phyloP scores from a whole-genome alignment of 2,113 vertebrate genomes.

The Rallus limicola region DNA sequence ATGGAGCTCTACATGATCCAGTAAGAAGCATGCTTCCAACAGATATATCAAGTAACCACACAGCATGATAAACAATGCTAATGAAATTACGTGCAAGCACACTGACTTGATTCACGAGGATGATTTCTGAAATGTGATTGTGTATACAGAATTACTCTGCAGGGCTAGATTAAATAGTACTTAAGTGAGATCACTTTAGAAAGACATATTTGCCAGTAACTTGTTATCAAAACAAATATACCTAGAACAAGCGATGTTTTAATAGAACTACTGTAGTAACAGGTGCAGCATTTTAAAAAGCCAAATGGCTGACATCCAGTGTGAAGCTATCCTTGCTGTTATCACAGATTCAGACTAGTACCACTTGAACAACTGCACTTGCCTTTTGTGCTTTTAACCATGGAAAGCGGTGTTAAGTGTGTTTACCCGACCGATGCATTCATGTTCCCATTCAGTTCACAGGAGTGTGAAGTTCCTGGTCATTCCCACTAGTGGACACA shows the following conservation, averaged over 20 bases:
- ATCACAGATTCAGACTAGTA: neutral
- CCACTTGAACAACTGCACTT: neutral
- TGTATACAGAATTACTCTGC: neutral
- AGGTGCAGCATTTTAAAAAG: neutral
- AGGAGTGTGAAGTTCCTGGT: neutral
- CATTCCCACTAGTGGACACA: neutral
- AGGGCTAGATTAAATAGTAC: neutral
- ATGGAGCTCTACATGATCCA: neutral
- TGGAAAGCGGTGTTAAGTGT: accelerated
- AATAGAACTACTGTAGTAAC: neutral
- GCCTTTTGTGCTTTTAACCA: neutral
- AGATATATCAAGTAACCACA: neutral
- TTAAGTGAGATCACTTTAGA: neutral
- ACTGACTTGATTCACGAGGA: neutral
- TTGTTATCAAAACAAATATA: neutral
- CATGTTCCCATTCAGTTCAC: neutral
- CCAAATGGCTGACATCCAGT: accelerated
- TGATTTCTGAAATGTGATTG: neutral
- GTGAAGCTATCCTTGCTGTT: neutral
- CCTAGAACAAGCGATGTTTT: neutral
- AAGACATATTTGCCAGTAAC: accelerated
- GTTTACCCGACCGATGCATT: neutral
- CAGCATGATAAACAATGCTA: neutral
- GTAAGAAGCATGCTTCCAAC: neutral
- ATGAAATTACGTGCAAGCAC: neutral